phyloP scores from a whole-genome alignment of 2,113 vertebrate genomes.

The Clupea harengus region DNA sequence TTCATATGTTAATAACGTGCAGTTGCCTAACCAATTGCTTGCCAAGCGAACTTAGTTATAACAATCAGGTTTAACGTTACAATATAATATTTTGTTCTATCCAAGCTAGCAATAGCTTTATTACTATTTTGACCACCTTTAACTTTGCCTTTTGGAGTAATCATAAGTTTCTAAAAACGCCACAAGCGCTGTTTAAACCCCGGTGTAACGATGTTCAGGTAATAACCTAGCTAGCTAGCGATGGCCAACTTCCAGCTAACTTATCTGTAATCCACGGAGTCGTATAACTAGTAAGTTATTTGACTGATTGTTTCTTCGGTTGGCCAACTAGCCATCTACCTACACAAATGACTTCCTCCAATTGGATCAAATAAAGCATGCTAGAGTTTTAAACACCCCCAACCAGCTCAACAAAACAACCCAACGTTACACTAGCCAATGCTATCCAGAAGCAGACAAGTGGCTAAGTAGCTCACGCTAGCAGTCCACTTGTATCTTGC shows the following conservation, averaged over 20 bases:
- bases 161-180: background rate
- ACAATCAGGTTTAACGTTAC: background rate
- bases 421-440: background rate
- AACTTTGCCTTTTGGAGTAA: background rate
- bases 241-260: background rate
- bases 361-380: background rate
- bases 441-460: background rate
- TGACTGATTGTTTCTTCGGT: background rate
- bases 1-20: background rate
- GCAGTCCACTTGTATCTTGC: background rate
- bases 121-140: background rate
- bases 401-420: background rate
- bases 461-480: background rate
- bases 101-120: background rate
- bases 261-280: background rate
- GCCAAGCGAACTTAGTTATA: background rate
- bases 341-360: background rate
- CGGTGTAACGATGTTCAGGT: background rate
- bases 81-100: background rate
- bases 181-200: background rate
- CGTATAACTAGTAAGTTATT: background rate
- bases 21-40: background rate
- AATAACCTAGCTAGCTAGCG: conserved; percentile 10
- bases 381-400: background rate
- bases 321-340: background rate